Evolutionary conservation across 2,888 invertebrate genomes (phyloP).

Genomic region (Tanypteryx hageni): DNA sequence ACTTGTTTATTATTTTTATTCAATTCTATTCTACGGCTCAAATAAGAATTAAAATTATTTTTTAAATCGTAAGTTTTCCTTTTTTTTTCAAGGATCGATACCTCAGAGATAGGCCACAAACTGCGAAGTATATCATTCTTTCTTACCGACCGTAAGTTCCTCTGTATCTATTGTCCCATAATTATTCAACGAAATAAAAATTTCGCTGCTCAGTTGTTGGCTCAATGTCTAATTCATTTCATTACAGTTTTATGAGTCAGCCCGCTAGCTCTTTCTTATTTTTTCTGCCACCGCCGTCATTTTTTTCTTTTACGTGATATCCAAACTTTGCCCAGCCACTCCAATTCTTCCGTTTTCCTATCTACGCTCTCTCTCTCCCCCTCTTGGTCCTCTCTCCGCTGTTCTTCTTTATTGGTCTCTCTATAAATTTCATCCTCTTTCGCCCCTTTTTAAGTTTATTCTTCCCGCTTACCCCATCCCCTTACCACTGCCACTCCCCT

Average conservation of each 20-base stretch:
- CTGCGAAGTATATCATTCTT: too few relatives aligned
- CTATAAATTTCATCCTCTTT: background rate
- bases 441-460: background rate
- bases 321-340: too few relatives aligned
- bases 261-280: background rate
- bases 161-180: too few relatives aligned
- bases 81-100: too few relatives aligned
- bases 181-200: too few relatives aligned
- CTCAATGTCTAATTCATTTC: background rate
- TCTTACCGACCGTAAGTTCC: too few relatives aligned
- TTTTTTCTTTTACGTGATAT: background rate
- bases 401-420: conserved; percentile 7
- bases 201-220: background rate
- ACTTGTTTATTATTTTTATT: too few relatives aligned
- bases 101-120: too few relatives aligned
- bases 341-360: background rate
- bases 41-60: too few relatives aligned
- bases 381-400: background rate
- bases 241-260: background rate
- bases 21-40: too few relatives aligned
- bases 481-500: background rate
- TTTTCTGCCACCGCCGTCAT: background rate
- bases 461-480: background rate
- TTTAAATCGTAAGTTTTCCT: too few relatives aligned
- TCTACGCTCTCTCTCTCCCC: background rate